These are phyloP conservation scores for Rallus crepitans DNA, from an alignment of 2,797 vertebrate species.

Conservation along the genomic window DNA sequence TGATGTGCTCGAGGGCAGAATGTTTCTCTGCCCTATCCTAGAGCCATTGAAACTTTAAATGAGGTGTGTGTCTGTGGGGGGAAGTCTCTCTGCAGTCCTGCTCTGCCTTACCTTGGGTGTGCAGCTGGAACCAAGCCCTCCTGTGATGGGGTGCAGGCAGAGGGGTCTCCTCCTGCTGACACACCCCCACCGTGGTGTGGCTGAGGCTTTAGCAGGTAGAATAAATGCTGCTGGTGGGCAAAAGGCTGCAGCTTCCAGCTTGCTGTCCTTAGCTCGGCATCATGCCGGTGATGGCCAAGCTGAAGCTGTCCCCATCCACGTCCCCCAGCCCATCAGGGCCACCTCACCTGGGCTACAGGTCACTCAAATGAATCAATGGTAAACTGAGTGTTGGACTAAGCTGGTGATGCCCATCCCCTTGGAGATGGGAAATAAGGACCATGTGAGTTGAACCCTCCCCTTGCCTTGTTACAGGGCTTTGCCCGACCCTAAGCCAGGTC, in stretches of 20 bases:
- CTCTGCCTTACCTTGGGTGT: neutral
- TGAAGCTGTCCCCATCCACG: neutral
- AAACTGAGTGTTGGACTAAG: neutral
- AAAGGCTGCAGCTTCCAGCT: neutral
- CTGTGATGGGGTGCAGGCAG: fast-evolving
- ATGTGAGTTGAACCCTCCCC: fast-evolving
- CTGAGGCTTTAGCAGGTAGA: neutral
- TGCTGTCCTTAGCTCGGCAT: too few relatives aligned
- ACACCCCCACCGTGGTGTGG: fast-evolving
- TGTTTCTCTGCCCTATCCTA: neutral
- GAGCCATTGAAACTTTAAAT: neutral
- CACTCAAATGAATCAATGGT: neutral
- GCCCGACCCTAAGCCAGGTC: fast-evolving
- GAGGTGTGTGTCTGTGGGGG: too few relatives aligned
- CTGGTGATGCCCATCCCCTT: neutral
- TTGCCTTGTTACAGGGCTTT: fast-evolving
- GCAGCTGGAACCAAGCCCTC: neutral
- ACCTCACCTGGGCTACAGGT: fast-evolving
- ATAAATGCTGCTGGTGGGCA: neutral
- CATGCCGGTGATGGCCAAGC: fast-evolving
- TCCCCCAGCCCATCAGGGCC: neutral
- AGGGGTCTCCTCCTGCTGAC: neutral
- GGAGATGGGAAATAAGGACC: fast-evolving
- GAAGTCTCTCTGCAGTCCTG: too few relatives aligned
- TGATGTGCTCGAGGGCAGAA: neutral